A percentile compares a stretch with the other conserved stretches of the same genome.
Conservation (phyloP, 2,888 invertebrate species). For the Ichneumoninae sp. region DNA sequence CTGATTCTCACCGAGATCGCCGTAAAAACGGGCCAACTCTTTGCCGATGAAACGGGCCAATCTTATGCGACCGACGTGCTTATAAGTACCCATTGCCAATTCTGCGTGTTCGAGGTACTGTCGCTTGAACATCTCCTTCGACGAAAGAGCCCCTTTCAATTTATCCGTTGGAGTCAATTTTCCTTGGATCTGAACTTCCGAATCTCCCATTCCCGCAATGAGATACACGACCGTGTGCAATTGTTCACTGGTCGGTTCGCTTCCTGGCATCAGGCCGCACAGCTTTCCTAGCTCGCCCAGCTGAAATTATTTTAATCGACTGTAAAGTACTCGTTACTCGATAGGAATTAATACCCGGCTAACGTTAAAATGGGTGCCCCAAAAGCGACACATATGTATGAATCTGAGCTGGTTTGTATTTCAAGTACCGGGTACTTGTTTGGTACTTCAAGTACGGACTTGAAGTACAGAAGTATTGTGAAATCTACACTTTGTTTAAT, state of each 20-base stretch:
- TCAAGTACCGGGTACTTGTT: no score
- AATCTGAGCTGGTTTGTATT: no score
- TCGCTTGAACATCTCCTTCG: conserved; percentile 94
- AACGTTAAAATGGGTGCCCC: no score
- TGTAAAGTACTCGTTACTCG: neutral
- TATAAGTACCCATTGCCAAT: conserved; percentile 97
- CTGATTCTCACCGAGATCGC: conserved; percentile 92
- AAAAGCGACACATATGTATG: no score
- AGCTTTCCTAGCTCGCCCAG: conserved; percentile 93
- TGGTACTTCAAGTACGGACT: no score
- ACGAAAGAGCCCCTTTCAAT: conserved; percentile 95
- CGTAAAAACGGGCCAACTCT: conserved; percentile 95
- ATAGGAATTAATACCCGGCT: no score
- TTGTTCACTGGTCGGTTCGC: conserved; percentile 93
- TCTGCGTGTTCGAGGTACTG: conserved; percentile 97
- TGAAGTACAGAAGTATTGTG: no score
- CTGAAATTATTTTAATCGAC: conserved; percentile 84
- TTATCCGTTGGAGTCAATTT: conserved; percentile 88
- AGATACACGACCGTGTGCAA: conserved; percentile 95
- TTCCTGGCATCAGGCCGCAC: conserved; percentile 95
- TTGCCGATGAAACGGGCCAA: conserved; percentile 95
- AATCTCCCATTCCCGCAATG: conserved; percentile 95
- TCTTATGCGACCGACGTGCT: conserved; percentile 92
- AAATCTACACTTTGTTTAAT: no score
- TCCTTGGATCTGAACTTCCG: conserved; percentile 83